phyloP scores from a whole-genome alignment of 2,888 invertebrate species.

The Melanotus villosus region DNA sequence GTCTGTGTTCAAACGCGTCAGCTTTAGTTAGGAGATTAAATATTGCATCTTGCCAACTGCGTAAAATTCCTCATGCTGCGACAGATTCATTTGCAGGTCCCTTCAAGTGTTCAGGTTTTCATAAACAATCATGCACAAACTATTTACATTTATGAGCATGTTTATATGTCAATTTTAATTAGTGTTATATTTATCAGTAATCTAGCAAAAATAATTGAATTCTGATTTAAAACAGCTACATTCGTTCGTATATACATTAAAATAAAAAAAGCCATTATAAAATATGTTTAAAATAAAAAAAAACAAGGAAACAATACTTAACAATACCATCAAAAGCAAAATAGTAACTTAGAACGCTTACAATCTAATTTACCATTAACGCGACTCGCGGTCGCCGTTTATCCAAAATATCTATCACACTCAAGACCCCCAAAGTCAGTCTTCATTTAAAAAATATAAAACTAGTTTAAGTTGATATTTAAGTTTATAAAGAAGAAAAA shows the following conservation, averaged over 20 bases:
- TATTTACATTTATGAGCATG: conserved; percentile 20
- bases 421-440: conserved; percentile 31
- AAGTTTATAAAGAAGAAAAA: conserved; percentile 8
- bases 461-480: conserved; percentile 19
- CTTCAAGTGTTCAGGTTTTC: conserved; percentile 4
- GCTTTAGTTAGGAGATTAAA: too few relatives aligned
- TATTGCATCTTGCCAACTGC: too few relatives aligned
- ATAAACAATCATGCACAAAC: conserved; percentile 20
- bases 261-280: background rate
- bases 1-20: background rate
- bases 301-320: background rate
- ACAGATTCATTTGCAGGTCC: conserved; percentile 11
- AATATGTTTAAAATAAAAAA: background rate
- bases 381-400: conserved; percentile 28
- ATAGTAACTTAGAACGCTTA: conserved; percentile 10
- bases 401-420: conserved; percentile 30
- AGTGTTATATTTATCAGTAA: conserved; percentile 3
- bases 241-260: background rate
- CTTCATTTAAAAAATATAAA: conserved; percentile 30
- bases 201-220: conserved; percentile 20
- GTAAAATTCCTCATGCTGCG: too few relatives aligned
- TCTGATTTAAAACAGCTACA: conserved; percentile 5
- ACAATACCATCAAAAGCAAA: background rate
- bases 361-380: conserved; percentile 13
- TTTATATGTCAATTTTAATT: conserved; percentile 13